A percentile compares a stretch with the other conserved stretches of the same genome.
Conservation (phyloP, 2,888 invertebrate genomes). For the Mactromeris polynyma region DNA sequence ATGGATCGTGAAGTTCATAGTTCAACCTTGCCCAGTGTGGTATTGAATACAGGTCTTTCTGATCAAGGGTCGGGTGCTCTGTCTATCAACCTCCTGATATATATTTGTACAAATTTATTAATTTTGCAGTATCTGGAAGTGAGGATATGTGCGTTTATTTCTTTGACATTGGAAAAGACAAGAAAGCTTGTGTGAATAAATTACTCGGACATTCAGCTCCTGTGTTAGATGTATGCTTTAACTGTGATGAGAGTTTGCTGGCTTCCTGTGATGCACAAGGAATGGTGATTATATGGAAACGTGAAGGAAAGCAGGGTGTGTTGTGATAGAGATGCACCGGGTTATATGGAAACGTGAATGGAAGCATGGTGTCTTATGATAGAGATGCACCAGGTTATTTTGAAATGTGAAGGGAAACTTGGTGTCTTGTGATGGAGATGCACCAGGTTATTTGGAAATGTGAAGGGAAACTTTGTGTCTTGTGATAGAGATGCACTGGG, state of each 20-base stretch:
- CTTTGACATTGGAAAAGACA: slow-evolving; percentile 91
- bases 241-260: slow-evolving; percentile 94
- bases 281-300: slow-evolving; percentile 87
- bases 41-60: too few relatives aligned
- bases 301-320: slow-evolving; percentile 84
- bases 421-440: slow-evolving; percentile 67
- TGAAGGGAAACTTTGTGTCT: slow-evolving; percentile 64
- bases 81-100: too few relatives aligned
- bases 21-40: too few relatives aligned
- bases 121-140: slow-evolving; percentile 91
- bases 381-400: neutral
- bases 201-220: slow-evolving; percentile 93
- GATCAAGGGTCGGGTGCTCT: too few relatives aligned
- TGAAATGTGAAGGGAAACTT: slow-evolving; percentile 87
- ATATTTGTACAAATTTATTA: too few relatives aligned
- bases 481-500: too few relatives aligned
- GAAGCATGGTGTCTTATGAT: slow-evolving; percentile 79
- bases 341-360: slow-evolving; percentile 85
- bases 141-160: slow-evolving; percentile 94
- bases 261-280: slow-evolving; percentile 94
- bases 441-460: slow-evolving; percentile 81
- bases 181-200: slow-evolving; percentile 89
- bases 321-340: slow-evolving; percentile 52
- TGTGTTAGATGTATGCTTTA: slow-evolving; percentile 94
- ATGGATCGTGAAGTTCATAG: too few relatives aligned